phyloP scores from a whole-genome alignment of 1,140 invertebrate genomes.

The Latrodectus geometricus region DNA sequence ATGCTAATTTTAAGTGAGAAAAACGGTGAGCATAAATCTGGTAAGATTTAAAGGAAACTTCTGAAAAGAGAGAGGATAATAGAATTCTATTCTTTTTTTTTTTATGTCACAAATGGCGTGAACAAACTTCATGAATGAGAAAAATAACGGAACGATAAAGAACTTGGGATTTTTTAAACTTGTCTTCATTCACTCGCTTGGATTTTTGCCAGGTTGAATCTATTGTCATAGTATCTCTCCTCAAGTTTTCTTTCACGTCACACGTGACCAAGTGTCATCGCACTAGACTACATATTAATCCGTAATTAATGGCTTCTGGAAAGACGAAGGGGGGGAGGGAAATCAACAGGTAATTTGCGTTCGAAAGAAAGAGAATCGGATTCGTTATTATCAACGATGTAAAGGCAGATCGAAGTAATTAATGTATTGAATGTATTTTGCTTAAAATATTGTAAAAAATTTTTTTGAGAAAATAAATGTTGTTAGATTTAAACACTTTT shows the following conservation, averaged over 20 bases:
- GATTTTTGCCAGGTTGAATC: constrained; percentile 27
- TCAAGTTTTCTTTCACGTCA: constrained; percentile 24
- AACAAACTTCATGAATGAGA: constrained; percentile 39
- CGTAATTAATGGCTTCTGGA: constrained; percentile 3
- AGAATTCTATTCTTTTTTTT: too few relatives aligned
- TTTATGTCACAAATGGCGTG: too few relatives aligned
- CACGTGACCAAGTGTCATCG: constrained; percentile 37
- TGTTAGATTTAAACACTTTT: neutral
- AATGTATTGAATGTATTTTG: neutral
- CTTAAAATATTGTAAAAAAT: neutral
- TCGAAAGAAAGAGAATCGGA: too few relatives aligned
- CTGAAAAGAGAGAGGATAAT: too few relatives aligned
- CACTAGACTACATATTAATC: constrained; percentile 30
- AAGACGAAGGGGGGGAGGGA: neutral
- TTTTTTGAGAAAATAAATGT: neutral
- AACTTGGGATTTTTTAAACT: constrained; percentile 15
- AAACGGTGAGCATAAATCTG: too few relatives aligned
- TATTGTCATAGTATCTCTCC: constrained; percentile 36
- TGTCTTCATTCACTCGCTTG: constrained; percentile 19
- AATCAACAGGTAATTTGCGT: neutral
- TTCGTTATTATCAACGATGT: too few relatives aligned
- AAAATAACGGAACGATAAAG: constrained; percentile 28
- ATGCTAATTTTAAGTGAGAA: too few relatives aligned
- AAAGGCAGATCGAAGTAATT: too few relatives aligned
- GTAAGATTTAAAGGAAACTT: too few relatives aligned